phyloP scores from a whole-genome alignment of 2,888 invertebrate species.

The Erebia ligea region DNA sequence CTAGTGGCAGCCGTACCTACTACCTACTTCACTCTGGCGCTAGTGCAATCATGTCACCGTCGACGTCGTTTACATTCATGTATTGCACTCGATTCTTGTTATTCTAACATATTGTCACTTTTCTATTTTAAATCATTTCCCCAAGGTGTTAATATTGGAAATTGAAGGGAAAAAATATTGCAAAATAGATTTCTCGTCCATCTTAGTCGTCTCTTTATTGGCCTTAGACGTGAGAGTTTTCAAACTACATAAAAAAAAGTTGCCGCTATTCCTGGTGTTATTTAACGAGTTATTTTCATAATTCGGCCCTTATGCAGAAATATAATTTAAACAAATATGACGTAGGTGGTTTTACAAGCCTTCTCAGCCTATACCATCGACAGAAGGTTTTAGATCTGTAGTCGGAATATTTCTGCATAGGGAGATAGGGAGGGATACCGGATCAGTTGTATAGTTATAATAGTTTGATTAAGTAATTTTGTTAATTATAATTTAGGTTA shows the following conservation, averaged over 20 bases:
- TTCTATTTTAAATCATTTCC: conserved; percentile 18
- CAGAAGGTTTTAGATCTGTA: no score
- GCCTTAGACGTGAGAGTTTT: not conserved
- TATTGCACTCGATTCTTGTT: conserved; percentile 22
- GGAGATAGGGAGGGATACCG: no score
- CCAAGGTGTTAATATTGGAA: conserved; percentile 4
- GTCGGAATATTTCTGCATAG: no score
- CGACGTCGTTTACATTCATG: conserved; percentile 40
- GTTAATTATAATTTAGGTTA: no score
- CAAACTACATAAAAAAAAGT: not conserved
- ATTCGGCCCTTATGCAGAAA: no score
- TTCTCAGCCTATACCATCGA: no score
- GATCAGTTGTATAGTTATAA: no score
- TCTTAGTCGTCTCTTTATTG: not conserved
- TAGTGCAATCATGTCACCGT: conserved; percentile 58
- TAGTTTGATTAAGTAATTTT: no score
- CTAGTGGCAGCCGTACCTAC: conserved; percentile 11
- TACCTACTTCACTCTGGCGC: conserved; percentile 16
- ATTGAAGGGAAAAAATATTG: not conserved
- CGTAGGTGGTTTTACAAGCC: no score
- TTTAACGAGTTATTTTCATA: not conserved
- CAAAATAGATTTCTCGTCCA: not conserved
- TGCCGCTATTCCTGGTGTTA: not conserved
- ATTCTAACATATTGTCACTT: conserved; percentile 25
- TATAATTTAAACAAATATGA: no score